These are phyloP conservation scores for Phymastichus coffea DNA, from an alignment of 1,140 invertebrate species.

Conservation along the genomic window DNA sequence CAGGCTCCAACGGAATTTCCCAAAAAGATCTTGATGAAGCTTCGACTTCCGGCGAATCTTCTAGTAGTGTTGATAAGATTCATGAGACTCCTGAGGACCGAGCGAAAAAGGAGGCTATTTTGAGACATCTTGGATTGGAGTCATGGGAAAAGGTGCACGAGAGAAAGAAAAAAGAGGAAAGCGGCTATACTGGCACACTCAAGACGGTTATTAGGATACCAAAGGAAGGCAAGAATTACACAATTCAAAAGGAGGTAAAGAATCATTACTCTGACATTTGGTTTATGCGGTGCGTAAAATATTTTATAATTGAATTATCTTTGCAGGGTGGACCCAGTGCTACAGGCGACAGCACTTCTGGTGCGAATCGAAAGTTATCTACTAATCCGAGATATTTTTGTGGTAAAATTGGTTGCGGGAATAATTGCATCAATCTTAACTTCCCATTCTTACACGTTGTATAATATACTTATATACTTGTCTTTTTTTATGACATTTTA, in stretches of 20 bases:
- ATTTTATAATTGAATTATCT: neutral
- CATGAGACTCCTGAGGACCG: slow-evolving; percentile 59
- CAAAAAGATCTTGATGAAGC: slow-evolving; percentile 58
- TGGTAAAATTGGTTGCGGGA: slow-evolving; percentile 59
- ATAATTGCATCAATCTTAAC: slow-evolving; percentile 54
- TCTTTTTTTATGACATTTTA: no score
- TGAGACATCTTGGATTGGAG: slow-evolving; percentile 51
- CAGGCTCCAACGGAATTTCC: slow-evolving; percentile 26
- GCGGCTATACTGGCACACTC: slow-evolving; percentile 70
- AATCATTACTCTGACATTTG: no score
- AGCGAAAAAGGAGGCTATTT: slow-evolving; percentile 54
- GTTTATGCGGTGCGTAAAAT: no score
- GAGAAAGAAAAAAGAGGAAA: slow-evolving; percentile 45
- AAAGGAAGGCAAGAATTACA: slow-evolving; percentile 66
- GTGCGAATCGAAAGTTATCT: slow-evolving; percentile 59
- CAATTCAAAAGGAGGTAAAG: slow-evolving; percentile 74
- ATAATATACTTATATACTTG: neutral
- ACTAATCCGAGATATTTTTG: slow-evolving; percentile 59
- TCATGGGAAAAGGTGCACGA: slow-evolving; percentile 51
- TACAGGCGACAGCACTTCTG: slow-evolving; percentile 57
- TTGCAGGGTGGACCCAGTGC: slow-evolving; percentile 53
- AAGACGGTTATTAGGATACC: slow-evolving; percentile 78
- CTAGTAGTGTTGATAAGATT: slow-evolving; percentile 43
- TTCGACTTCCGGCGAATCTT: slow-evolving; percentile 53
- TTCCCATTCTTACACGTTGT: slow-evolving; percentile 18